Evolutionary conservation across 1,140 invertebrate genomes (phyloP), one percentile per base, ranked within the genome.

Genomic region (Trichonephila clavipes): DNA sequence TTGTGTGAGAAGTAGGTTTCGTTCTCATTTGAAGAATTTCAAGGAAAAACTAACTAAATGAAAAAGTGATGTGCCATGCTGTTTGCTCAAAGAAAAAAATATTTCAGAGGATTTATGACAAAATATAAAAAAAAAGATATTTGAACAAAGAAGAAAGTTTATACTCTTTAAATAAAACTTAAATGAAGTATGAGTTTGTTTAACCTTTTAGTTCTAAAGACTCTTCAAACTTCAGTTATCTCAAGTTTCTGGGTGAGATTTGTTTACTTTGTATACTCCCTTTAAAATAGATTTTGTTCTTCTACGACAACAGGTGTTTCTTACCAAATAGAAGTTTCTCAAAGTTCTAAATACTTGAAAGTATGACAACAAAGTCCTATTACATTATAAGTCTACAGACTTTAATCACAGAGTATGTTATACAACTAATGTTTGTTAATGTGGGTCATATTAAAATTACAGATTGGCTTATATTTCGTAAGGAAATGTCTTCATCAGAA

Each of bases 131-230:
- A 77, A 34, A 77, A 77, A 77, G 14, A 34, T 40, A 34, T 77
- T 77, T 77, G 72, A 77, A 77, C 72, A 14, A 77, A 40, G 72
- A 34, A 28, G 72, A 10, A 69, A 69, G 66, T 69, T 69, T 69
- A 69, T 69, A 24, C 28, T 77, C 28, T 77, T 77, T 77, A 34
- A 77, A 77, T 77, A 77, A 77, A 77, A 40, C 72, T 77, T 40
- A 77, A 72, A 77, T 24, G 16, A 40, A 77, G 69, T 18, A 28
- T 28, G 24, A 34, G 28, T 28, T 77, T 77, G 34, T 28, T 77
- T 77, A 77, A 77, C 28, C 72, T 77, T n/a, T 40, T 40, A 40
- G 28, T 28, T 40, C 18, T 24, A 77, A 18, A 40, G 34, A 34
- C 10, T 34, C 28, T 18, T 34, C 16, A 28, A 77, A 34, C 14